Evolutionary conservation across 2,113 vertebrate genomes (phyloP).

Genomic region (Pungitius pungitius): DNA sequence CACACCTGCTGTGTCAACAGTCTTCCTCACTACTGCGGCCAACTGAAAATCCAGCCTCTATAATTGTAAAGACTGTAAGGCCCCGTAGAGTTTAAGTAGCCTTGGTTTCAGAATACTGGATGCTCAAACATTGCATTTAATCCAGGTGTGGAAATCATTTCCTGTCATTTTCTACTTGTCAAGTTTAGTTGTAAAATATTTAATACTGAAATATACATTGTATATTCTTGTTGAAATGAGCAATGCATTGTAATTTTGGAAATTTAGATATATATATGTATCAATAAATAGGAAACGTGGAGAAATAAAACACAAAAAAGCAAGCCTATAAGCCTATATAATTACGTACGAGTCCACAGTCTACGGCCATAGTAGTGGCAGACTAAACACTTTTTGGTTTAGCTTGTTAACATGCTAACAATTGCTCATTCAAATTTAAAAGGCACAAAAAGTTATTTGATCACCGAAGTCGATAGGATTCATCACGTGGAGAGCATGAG

Average conservation of each 20-base stretch:
- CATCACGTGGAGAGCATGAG: background rate
- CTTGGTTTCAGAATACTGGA: conserved; percentile 28
- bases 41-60: conserved; percentile 71
- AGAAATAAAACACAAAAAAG: background rate
- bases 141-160: conserved; percentile 34
- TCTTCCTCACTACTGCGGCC: conserved; percentile 70
- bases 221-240: background rate
- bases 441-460: too few relatives aligned
- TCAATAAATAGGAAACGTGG: background rate
- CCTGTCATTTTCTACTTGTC: conserved; percentile 26
- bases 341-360: background rate
- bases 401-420: background rate
- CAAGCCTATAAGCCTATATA: background rate
- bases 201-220: background rate
- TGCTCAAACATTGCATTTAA: conserved; percentile 25
- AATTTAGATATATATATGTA: background rate
- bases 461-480: conserved; percentile 4
- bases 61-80: conserved; percentile 63
- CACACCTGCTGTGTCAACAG: conserved; percentile 78
- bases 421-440: background rate
- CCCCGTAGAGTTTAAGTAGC: conserved; percentile 50
- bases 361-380: background rate
- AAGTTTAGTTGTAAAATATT: background rate
- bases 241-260: background rate
- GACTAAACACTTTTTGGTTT: background rate